A percentile compares a stretch with the other conserved stretches of the same genome.
Conservation (phyloP, 2,113 vertebrate genomes). For the Miniopterus natalensis region DNA sequence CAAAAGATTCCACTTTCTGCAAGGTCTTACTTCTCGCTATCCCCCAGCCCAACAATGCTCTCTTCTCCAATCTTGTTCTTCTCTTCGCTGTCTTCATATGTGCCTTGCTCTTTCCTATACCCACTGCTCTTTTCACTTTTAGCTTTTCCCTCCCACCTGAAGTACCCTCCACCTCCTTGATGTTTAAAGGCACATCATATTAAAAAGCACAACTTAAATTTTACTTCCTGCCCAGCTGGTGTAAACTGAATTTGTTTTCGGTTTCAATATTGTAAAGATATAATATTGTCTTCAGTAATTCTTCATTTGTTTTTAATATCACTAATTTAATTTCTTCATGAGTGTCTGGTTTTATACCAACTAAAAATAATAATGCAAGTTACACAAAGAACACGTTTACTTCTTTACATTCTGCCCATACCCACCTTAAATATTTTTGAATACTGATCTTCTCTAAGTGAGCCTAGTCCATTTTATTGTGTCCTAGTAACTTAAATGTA, state of each 20-base stretch:
- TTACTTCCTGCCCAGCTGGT: neutral
- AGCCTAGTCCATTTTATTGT: neutral
- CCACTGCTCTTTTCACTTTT: neutral
- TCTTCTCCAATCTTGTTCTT: neutral
- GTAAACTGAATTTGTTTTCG: neutral
- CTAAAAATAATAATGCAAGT: neutral
- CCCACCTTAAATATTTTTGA: neutral
- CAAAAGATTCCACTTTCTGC: neutral
- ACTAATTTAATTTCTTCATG: constrained; percentile 35
- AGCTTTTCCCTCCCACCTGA: neutral
- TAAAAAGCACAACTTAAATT: constrained; percentile 1
- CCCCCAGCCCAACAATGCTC: neutral
- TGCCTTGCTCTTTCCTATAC: neutral
- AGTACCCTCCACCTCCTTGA: neutral
- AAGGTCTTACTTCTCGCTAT: neutral
- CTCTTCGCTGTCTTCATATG: neutral
- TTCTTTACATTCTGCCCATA: neutral
- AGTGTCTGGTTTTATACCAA: neutral
- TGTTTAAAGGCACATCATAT: neutral
- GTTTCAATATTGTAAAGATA: neutral
- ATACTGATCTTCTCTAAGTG: neutral
- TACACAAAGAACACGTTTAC: neutral
- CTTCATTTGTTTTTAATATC: neutral
- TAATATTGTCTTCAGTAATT: neutral
- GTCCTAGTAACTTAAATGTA: constrained; percentile 24